Evolutionary conservation across 2,113 vertebrate genomes (phyloP).

Genomic region (Lonchura striata): DNA sequence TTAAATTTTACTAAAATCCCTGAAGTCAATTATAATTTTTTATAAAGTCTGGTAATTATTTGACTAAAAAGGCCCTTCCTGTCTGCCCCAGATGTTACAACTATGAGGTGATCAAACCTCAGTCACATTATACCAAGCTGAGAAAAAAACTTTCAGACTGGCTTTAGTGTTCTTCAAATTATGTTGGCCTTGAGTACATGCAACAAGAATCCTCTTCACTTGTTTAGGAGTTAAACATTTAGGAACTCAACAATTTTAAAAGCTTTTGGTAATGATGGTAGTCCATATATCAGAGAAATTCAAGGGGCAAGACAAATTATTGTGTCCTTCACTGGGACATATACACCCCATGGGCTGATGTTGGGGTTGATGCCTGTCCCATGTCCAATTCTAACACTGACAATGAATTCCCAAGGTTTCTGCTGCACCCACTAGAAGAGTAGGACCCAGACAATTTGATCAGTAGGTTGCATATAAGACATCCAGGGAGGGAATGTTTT

Average conservation of each 20-base stretch:
- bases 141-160: not conserved
- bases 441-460: not conserved
- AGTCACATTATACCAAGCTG: not conserved
- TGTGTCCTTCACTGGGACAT: not conserved
- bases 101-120: not conserved
- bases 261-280: not conserved
- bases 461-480: not conserved
- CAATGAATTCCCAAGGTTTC: not conserved
- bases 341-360: fast-evolving
- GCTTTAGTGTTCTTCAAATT: not conserved
- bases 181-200: fast-evolving
- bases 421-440: not conserved
- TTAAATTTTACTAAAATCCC: not conserved
- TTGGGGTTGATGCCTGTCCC: not conserved
- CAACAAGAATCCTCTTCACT: not conserved
- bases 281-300: not conserved
- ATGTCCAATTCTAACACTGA: not conserved
- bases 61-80: not conserved
- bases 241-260: not conserved
- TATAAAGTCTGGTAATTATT: not conserved
- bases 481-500: not conserved
- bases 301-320: not conserved
- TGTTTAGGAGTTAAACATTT: not conserved
- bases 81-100: not conserved
- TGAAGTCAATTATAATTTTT: not conserved